A percentile compares a stretch with the other conserved stretches of the same genome.
Conservation (phyloP, 2,113 vertebrate species). For the Clinocottus analis region DNA sequence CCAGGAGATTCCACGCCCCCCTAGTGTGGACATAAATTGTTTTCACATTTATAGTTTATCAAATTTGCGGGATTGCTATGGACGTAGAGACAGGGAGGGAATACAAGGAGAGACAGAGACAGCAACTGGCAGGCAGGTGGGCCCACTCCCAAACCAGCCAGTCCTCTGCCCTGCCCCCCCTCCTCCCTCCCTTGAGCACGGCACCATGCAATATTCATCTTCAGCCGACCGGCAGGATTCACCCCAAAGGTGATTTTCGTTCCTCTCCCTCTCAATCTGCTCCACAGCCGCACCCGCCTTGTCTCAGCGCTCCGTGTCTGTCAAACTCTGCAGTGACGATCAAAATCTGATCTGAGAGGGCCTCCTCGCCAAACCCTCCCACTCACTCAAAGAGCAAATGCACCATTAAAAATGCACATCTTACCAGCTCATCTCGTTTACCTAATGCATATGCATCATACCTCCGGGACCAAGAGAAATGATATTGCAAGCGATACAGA, state of each 20-base stretch:
- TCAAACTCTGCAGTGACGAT: conserved; percentile 74
- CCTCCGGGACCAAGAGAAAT: conserved; percentile 76
- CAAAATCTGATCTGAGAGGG: conserved; percentile 72
- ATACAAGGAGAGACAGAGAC: conserved; percentile 57
- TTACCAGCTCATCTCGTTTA: conserved; percentile 79
- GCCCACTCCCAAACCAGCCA: conserved; percentile 58
- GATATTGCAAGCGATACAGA: conserved; percentile 77
- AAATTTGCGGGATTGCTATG: conserved; percentile 21
- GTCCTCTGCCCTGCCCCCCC: conserved; percentile 67
- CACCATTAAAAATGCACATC: conserved; percentile 83
- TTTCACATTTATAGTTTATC: conserved; percentile 23
- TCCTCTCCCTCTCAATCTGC: conserved; percentile 72
- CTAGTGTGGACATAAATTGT: neutral
- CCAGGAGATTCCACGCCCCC: neutral
- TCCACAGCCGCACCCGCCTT: conserved; percentile 66
- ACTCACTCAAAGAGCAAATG: conserved; percentile 82
- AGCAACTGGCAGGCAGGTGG: conserved; percentile 49
- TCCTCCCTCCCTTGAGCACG: conserved; percentile 69
- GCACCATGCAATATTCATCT: conserved; percentile 79
- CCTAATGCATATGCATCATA: conserved; percentile 85
- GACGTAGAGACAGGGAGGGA: conserved; percentile 42
- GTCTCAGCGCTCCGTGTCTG: conserved; percentile 70
- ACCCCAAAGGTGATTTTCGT: conserved; percentile 74
- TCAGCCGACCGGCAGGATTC: conserved; percentile 72
- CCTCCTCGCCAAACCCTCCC: conserved; percentile 71